Evolutionary conservation across 2,888 invertebrate species (phyloP).

Genomic region (Lasioglossum zephyrum): DNA sequence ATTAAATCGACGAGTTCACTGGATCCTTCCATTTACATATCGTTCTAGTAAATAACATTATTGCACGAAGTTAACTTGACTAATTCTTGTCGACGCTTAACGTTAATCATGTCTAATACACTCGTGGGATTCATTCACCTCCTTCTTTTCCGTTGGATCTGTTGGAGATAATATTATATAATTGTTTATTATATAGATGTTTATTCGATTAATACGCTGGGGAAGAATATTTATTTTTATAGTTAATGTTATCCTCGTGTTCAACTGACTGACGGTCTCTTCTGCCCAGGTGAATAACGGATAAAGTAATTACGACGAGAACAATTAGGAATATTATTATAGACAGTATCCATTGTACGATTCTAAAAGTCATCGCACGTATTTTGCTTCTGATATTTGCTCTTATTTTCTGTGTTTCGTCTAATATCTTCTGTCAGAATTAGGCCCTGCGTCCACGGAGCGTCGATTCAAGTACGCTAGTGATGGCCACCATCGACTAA

Average conservation of each 20-base stretch:
- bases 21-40: neutral
- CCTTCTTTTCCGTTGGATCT: neutral
- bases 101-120: neutral
- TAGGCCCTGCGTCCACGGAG: too few relatives aligned
- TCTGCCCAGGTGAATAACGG: slow-evolving; percentile 46
- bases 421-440: neutral
- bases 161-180: neutral
- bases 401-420: neutral
- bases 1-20: neutral
- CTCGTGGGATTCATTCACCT: neutral
- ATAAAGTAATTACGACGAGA: slow-evolving; percentile 44
- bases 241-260: neutral
- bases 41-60: neutral
- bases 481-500: too few relatives aligned
- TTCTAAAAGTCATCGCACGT: slow-evolving; percentile 41
- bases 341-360: slow-evolving; percentile 58
- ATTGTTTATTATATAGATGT: neutral
- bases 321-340: slow-evolving; percentile 49
- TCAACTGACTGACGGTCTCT: slow-evolving; percentile 22
- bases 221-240: neutral
- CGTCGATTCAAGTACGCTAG: too few relatives aligned
- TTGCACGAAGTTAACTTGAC: neutral
- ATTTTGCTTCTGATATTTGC: neutral
- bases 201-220: neutral
- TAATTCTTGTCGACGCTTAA: neutral